Evolutionary conservation across 1,140 invertebrate species (phyloP).

Genomic region (Schlechtendalia chinensis): DNA sequence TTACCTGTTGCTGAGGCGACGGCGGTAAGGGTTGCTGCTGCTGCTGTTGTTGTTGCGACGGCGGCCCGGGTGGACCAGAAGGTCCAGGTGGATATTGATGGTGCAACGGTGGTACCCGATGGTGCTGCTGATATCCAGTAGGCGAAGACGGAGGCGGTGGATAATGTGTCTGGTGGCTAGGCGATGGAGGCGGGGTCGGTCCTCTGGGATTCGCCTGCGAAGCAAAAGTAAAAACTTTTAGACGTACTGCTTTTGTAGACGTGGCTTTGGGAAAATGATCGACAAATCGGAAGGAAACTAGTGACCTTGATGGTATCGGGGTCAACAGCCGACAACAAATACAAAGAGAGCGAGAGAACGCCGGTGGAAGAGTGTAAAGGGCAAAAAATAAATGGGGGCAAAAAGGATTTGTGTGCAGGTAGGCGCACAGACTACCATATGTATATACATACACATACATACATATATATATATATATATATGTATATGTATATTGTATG

Average conservation of each 20-base stretch:
- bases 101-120: slow-evolving; percentile 29
- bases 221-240: slow-evolving; percentile 30
- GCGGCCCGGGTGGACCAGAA: slow-evolving; percentile 31
- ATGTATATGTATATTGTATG: background rate
- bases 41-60: slow-evolving; percentile 35
- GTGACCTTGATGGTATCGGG: slow-evolving; percentile 32
- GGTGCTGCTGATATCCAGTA: slow-evolving; percentile 44
- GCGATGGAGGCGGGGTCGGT: slow-evolving; percentile 50
- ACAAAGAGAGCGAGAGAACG: background rate
- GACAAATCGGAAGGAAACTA: background rate
- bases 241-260: background rate
- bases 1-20: slow-evolving; percentile 57
- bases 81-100: slow-evolving; percentile 48
- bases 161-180: slow-evolving; percentile 48
- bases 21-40: slow-evolving; percentile 54
- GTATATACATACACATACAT: slow-evolving; percentile 7
- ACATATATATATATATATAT: background rate
- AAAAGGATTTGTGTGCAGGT: slow-evolving; percentile 29
- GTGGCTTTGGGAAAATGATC: background rate
- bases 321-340: slow-evolving; percentile 25
- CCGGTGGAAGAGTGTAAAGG: background rate
- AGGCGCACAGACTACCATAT: slow-evolving; percentile 1
- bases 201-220: slow-evolving; percentile 35
- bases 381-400: background rate
- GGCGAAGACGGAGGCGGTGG: slow-evolving; percentile 51